Base-by-base conservation (phyloP, 2,113 vertebrate genomes). In the Eurypyga helias region DNA sequence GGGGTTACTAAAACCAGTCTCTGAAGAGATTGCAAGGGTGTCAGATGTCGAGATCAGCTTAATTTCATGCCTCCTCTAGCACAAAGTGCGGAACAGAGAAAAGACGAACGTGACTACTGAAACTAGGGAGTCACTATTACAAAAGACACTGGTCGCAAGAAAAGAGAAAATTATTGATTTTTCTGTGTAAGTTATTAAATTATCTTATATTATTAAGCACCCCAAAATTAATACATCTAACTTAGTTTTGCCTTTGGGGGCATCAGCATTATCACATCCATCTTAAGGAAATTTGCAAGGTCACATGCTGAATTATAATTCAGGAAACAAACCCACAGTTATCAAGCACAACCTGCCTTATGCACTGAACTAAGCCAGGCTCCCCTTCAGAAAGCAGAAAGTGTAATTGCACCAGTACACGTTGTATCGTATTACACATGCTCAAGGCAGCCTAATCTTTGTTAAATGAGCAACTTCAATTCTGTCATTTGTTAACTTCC, bases 401-500 rank as follows among this genome's bases (percentile, higher is more conserved):
- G 73, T 25, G 20, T 55, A 81, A 87, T 10, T 79, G 43, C 33
- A 51, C 38, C 69, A 91, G 67, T 85, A 67, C 48, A 71, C 41
- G 19, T 14, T 51, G 64, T 64, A 79, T 93, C 77, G 25, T 17
- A 60, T 87, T 91, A 78, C 94, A 91, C 17, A 60, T 2, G 13
- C 77, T 64, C 65, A 52, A 48, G 55, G 38, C 94, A 70, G 48
- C 48, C 65, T 82, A 75, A 94, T 71, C 43, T 9, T 4, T 31
- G 83, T 60, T 80, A 83, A 95, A 29, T 10, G 45, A 90, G 33
- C 76, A 72, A 79, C 69, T 89, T 82, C 11, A 49, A n/a, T 57
- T 89, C 66, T 87, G 87, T 72, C 23, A 82, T 80, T 92, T 85
- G 57, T 94, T 94, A 97, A 91, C 89, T 89, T 92, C 25, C 51